Base-by-base conservation (phyloP, 1,140 invertebrate species). In the Cardiocondyla obscurior region DNA sequence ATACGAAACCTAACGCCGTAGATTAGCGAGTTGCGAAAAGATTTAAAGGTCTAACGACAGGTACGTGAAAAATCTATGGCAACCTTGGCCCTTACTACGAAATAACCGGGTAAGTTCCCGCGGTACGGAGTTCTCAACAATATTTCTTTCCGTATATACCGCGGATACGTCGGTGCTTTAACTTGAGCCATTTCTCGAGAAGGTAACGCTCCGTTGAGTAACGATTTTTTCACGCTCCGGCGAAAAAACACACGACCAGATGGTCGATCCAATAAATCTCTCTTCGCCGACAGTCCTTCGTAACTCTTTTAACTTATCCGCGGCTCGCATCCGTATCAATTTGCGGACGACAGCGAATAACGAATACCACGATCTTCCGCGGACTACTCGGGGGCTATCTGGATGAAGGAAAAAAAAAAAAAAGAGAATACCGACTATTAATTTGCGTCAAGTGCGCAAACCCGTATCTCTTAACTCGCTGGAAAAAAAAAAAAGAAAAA, bases 151-250 rank as follows among this genome's bases (percentile, higher is more conserved):
- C n/a, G 25, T 22, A 30, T 36, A 73, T 36, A 46, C 72, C 58
- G 74, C 12, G 46, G 74, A 51, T 67, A 65, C 74, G 62, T 51
- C 60, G 60, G 74, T 77, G 22, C 74, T 77, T 77, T 67, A 77
- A 77, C 74, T 77, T 53, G 74, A 53, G 60, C 74, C 60, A 77
- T 77, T 77, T 77, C 74, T 77, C 74, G 46, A 65, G 60, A 28
- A 28, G 60, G 46, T 51, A 39, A 65, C 74, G 74, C 60, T 67
- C 22, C 60, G 74, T 65, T 36, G 74, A 67, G 60, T 67, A 67
- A 77, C 44, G 74, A 42, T 64, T 76, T 53, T 77, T 77, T 67
- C 60, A 67, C 74, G 44, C 74, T 53, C 33, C 60, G 33, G 46
- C 60, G 74, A 69, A 77, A 67, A 77, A 77, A 77, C 42, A 67